Conservation (phyloP, 2,797 vertebrate genomes). For the Enteromius paludinosus region DNA sequence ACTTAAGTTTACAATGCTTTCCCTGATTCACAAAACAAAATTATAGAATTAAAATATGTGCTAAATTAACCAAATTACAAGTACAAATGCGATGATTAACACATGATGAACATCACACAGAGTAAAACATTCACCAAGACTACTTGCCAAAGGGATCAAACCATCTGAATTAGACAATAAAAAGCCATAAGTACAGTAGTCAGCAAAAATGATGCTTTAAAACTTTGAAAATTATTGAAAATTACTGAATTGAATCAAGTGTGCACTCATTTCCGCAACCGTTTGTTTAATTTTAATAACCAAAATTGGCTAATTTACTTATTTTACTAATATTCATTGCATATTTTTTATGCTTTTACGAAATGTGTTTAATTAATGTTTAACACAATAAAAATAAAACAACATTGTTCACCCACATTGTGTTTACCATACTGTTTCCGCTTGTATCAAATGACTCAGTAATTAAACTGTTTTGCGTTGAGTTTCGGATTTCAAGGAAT, state of each 20-base stretch:
- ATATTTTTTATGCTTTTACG: neutral
- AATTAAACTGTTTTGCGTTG: neutral
- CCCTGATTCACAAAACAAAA: slow-evolving; percentile 4
- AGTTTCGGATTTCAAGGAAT: slow-evolving; percentile 5
- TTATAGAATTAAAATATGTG: neutral
- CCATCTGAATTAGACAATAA: neutral
- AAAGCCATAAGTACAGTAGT: neutral
- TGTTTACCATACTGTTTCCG: neutral
- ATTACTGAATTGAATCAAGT: neutral
- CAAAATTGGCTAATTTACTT: neutral
- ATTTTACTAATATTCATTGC: neutral
- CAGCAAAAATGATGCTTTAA: neutral
- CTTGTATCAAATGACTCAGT: slow-evolving; percentile 11
- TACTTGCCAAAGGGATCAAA: neutral
- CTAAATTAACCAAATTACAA: neutral
- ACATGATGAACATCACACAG: neutral
- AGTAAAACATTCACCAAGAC: neutral
- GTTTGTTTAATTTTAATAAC: neutral
- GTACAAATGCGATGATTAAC: neutral
- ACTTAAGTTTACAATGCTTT: too few relatives aligned
- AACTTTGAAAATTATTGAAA: too few relatives aligned
- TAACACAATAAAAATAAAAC: neutral
- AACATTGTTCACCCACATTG: neutral
- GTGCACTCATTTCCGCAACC: neutral
- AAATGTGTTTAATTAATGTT: neutral